phyloP scores from a whole-genome alignment of 2,888 invertebrate species.

The Drosophila neutralis region DNA sequence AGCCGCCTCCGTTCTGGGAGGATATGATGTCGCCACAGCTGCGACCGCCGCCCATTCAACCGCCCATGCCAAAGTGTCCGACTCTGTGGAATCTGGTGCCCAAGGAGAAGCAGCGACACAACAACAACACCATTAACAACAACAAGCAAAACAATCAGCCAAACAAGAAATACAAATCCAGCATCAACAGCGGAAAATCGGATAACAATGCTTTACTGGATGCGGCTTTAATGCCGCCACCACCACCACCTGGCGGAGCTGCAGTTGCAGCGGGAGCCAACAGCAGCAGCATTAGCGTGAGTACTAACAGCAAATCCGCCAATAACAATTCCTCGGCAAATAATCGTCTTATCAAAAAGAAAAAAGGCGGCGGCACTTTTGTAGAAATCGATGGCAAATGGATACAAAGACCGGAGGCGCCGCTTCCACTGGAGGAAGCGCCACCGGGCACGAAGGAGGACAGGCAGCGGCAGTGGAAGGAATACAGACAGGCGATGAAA shows the following conservation, averaged over 20 bases:
- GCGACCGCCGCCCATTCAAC: conserved; percentile 66
- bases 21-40: conserved; percentile 70
- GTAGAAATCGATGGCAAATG: conserved; percentile 68
- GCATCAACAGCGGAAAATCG: conserved; percentile 11
- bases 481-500: conserved; percentile 80
- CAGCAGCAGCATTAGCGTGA: background rate
- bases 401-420: conserved; percentile 70
- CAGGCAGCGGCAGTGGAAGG: conserved; percentile 73
- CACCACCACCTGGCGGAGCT: conserved; percentile 43
- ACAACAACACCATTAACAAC: conserved; percentile 16
- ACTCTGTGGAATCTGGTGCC: conserved; percentile 67
- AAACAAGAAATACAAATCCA: conserved; percentile 42
- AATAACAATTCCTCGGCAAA: conserved; percentile 5
- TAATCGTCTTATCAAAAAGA: conserved; percentile 40
- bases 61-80: conserved; percentile 72
- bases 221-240: conserved; percentile 56
- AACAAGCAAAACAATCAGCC: conserved; percentile 26
- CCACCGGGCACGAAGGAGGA: conserved; percentile 74
- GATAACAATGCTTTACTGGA: conserved; percentile 30
- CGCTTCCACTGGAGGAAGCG: conserved; percentile 59
- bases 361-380: conserved; percentile 59
- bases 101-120: conserved; percentile 46
- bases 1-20: conserved; percentile 74
- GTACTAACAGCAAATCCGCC: background rate
- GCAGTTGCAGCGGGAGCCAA: background rate